phyloP scores from a whole-genome alignment of 2,888 invertebrate species.

The Drosophila monieri region DNA sequence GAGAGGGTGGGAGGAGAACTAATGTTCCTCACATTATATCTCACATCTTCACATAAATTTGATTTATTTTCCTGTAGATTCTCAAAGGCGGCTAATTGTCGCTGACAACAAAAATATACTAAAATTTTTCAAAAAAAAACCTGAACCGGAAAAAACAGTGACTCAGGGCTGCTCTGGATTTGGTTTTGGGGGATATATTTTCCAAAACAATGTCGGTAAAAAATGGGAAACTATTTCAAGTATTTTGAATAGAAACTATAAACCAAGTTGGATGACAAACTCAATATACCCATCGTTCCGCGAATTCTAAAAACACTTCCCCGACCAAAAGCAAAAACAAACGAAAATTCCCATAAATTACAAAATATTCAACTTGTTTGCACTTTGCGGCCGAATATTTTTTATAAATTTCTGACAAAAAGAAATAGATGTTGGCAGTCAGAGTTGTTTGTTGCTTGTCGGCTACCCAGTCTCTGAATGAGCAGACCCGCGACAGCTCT shows the following conservation, averaged over 20 bases:
- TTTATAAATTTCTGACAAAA: slow-evolving; percentile 27
- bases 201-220: not conserved
- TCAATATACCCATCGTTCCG: not conserved
- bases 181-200: not conserved
- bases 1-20: slow-evolving; percentile 1
- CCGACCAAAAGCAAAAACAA: not conserved
- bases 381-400: slow-evolving; percentile 63
- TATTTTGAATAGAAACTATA: not conserved
- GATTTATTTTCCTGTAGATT: slow-evolving; percentile 71
- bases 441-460: slow-evolving; percentile 67
- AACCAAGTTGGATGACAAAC: not conserved
- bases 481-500: slow-evolving; percentile 27
- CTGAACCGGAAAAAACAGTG: not conserved
- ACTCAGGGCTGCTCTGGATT: slow-evolving; percentile 11
- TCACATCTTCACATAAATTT: slow-evolving; percentile 64
- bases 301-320: slow-evolving; percentile 9
- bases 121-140: not conserved
- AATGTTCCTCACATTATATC: slow-evolving; percentile 20
- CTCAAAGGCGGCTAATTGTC: slow-evolving; percentile 70
- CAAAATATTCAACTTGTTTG: slow-evolving; percentile 70
- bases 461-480: slow-evolving; percentile 50
- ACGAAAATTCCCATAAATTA: slow-evolving; percentile 65
- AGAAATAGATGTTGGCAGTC: slow-evolving; percentile 48
- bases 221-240: not conserved
- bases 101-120: slow-evolving; percentile 60